Evolutionary conservation across 2,113 vertebrate genomes (phyloP), one percentile per base, ranked within the genome.

Genomic region (Caretta caretta): DNA sequence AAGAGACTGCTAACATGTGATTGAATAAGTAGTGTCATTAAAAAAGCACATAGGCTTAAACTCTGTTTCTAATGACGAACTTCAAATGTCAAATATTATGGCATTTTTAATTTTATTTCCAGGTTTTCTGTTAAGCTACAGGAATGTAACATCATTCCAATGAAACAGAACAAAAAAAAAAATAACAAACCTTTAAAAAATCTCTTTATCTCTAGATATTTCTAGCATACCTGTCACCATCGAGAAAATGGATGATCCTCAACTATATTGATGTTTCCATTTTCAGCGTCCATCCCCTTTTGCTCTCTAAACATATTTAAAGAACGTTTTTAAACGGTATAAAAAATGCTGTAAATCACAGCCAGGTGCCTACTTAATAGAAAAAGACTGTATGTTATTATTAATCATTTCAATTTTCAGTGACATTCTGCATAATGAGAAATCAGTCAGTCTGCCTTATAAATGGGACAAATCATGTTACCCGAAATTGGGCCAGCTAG

Each of bases 41-140:
- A 91, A 86, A 93, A 54, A 96, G 69, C 83, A 96, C 91, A 90
- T 96, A 57, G 97, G 83, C 93, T 95, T 93, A 84, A 96, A 93
- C 88, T 97, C 27, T 96, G 92, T 91, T 92, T 97, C 90, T 95
- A 93, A 82, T 42, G 91, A 83, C 93, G 92, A 81, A 93, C 78
- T 54, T 97, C 82, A 83, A 84, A 92, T 85, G 90, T 94, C 87
- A 38, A 7, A 65, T 79, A 57, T 46, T 92, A 59, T 88, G 93
- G 81, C 50, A 62, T 85, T 93, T 75, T 84, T 94, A 22, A 69
- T 93, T 92, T 12, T 62, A 94, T 97, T 97, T 96, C 90, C 87
- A 91, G 86, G 56, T 95, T 97, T 94, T 24, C 62, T 86, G n/a
- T 93, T 90, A 94, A 80, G 83, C 90, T 95, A 83, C 51, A 86